Conservation (phyloP, 92 coral and sea anemone species). For the Zoanthus sociatus region DNA sequence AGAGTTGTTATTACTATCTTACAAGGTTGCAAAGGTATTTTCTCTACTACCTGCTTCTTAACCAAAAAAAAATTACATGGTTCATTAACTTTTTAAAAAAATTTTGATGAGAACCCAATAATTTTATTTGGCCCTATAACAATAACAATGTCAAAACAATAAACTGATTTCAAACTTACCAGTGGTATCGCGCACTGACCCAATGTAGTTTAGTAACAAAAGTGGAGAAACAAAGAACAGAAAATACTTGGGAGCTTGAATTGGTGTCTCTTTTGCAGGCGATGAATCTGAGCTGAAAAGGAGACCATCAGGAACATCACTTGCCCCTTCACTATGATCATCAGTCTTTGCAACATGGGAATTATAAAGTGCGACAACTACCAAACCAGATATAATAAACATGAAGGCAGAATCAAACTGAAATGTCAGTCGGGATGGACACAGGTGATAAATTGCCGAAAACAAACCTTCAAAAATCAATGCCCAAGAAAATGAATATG, state of each 20-base stretch:
- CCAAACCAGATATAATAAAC: conserved; percentile 94
- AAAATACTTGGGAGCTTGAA: conserved; percentile 93
- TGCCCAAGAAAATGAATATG: conserved; percentile 94
- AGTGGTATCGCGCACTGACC: conserved; percentile 86
- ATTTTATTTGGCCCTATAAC: too few species aligned
- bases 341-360: conserved; percentile 62
- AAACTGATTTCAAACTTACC: not conserved
- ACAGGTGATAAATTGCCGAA: conserved; percentile 92
- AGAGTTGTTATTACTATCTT: too few species aligned
- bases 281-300: conserved; percentile 20
- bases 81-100: too few species aligned
- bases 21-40: too few species aligned
- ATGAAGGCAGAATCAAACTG: conserved; percentile 99
- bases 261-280: conserved; percentile 66
- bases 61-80: too few species aligned
- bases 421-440: conserved; percentile 96
- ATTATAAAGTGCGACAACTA: conserved; percentile 84
- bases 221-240: conserved; percentile 93
- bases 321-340: conserved; percentile 12
- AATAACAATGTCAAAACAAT: too few species aligned
- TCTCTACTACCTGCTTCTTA: too few species aligned
- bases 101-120: too few species aligned
- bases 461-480: conserved; percentile 91
- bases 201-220: conserved; percentile 86
- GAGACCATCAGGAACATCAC: conserved; percentile 22